Evolutionary conservation across 2,888 invertebrate species (phyloP), one percentile per base, ranked within the genome.

Genomic region (Idaea biselata): DNA sequence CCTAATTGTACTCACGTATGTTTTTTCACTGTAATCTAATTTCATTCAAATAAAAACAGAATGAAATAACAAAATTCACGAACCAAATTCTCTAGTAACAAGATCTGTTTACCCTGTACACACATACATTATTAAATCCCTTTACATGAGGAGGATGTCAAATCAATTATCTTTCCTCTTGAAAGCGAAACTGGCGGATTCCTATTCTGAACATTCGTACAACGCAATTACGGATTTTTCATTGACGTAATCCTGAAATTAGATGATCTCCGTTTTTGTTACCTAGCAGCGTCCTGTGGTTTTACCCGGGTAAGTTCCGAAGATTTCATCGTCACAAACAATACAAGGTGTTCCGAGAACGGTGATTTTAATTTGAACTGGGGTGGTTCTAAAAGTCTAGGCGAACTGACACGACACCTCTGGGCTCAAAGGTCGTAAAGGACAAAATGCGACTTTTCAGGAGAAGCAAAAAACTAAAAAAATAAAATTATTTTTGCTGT

Each of bases 101-200:
- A 44, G 44, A 44, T 44, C 44, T 44, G 44, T 44, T 44, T 44
- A 44, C 11, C 44, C 14, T 44, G 44, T 44, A 44, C 11, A 44
- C 44, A 44, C 44, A 44, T 8, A 44, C 44, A 44, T 44, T 68
- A 67, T 63, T 68, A 70, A 73, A 71, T 73, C 68, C 65, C 54
- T 67, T 68, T 68, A 68, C 61, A 66, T 59, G 54, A 58, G 60
- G 60, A 62, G 58, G 63, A 65, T 65, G 65, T 63, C 69, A 67
- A 72, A 71, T 71, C 72, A 74, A 73, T 73, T 72, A 73, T 68
- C 71, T 65, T 59, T 61, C 64, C 65, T 65, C 66, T 64, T 66
- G 63, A 71, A 68, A 63, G 68, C 63, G 62, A 66, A 70, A 64
- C 68, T 44, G 44, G 44, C 14, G 44, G 14, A 44, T 14, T 44